Conservation (phyloP, 2,888 invertebrate genomes). For the Thysanoteuthis rhombus region DNA sequence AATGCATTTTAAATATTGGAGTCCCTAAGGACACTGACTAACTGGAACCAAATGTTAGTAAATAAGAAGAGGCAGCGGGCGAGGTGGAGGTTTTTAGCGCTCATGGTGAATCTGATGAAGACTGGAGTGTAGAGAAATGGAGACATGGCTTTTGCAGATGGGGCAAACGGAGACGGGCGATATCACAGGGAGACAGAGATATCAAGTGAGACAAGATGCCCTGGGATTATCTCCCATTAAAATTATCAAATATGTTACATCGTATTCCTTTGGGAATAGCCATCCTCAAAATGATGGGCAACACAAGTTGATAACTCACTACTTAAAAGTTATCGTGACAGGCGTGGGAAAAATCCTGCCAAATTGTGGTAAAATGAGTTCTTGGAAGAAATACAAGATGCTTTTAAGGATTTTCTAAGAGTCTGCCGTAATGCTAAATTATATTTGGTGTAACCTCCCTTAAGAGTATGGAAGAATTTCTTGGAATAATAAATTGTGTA, state of each 20-base stretch:
- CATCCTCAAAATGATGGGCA: background rate
- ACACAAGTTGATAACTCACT: background rate
- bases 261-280: background rate
- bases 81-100: too few relatives aligned
- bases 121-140: background rate
- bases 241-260: background rate
- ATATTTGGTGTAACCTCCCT: background rate
- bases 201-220: slow-evolving; percentile 12
- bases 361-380: background rate
- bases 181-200: background rate
- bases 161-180: background rate
- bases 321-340: slow-evolving; percentile 12
- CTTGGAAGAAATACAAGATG: background rate
- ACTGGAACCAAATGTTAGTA: background rate
- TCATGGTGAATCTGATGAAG: background rate
- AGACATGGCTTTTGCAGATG: background rate
- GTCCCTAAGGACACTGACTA: background rate
- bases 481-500: background rate
- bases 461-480: background rate
- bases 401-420: background rate
- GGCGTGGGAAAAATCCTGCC: slow-evolving; percentile 12
- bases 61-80: background rate
- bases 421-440: background rate
- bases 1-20: background rate
- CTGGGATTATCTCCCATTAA: background rate